Conservation (phyloP, 2,113 vertebrate genomes). For the Megalops atlanticus region DNA sequence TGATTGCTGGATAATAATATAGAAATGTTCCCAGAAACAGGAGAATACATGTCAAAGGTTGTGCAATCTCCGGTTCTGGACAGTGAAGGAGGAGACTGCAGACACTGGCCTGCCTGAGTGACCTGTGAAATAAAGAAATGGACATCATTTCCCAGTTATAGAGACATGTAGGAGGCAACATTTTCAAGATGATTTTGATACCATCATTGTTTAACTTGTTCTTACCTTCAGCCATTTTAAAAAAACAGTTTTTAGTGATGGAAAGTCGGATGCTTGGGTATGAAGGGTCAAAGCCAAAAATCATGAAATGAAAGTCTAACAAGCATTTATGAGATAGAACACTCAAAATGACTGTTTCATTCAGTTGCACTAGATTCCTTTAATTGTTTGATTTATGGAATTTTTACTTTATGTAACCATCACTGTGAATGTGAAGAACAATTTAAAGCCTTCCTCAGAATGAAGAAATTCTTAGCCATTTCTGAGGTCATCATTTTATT, state of each 20-base stretch:
- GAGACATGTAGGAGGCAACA: background rate
- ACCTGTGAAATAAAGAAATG: background rate
- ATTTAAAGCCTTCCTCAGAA: background rate
- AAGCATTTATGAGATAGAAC: too few species aligned
- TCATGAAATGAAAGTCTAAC: too few species aligned
- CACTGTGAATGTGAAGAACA: background rate
- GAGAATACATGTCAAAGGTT: background rate
- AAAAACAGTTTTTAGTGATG: background rate
- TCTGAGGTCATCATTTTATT: too few species aligned
- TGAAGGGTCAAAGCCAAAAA: too few species aligned
- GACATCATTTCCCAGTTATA: background rate
- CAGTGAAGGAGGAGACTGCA: slow-evolving; percentile 19
- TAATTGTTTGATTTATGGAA: too few species aligned
- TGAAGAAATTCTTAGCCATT: background rate
- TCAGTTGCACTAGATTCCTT: too few species aligned
- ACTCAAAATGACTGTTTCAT: too few species aligned
- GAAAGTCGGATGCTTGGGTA: too few species aligned
- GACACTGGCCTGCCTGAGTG: background rate
- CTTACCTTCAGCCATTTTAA: slow-evolving; percentile 27
- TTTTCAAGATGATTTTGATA: background rate
- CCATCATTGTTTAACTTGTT: background rate
- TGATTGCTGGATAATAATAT: slow-evolving; percentile 45
- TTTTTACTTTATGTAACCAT: too few species aligned
- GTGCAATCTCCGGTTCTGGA: slow-evolving; percentile 21
- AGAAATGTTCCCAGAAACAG: slow-evolving; percentile 30